Percentiles rank a stretch among this genome's conserved stretches.
Conservation (phyloP, 2,797 vertebrate genomes). For the Bufotes viridis region DNA sequence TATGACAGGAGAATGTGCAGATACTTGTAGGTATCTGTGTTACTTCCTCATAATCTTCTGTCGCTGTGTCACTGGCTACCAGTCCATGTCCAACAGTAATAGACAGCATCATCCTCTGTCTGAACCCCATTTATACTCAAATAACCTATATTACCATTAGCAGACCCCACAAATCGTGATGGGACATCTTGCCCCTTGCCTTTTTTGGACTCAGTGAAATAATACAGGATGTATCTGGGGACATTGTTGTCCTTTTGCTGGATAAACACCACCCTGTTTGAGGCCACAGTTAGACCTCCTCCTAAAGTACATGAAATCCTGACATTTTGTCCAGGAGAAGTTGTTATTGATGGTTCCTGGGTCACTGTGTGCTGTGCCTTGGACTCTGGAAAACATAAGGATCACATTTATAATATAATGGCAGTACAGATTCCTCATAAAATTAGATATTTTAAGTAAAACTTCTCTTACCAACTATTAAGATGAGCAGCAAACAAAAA, state of each 20-base stretch:
- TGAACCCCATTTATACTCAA: constrained; percentile 25
- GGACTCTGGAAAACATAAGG: constrained; percentile 16
- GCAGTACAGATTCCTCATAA: background rate
- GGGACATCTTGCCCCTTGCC: background rate
- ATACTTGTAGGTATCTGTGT: constrained; percentile 29
- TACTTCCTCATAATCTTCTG: constrained; percentile 21
- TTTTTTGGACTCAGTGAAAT: constrained; percentile 7
- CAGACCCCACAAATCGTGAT: constrained; percentile 44
- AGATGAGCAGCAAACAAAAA: background rate
- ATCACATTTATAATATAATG: background rate
- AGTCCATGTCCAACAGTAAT: constrained; percentile 55
- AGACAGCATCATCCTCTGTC: constrained; percentile 21
- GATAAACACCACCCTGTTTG: background rate
- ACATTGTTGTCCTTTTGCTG: constrained; percentile 48
- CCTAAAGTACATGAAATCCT: constrained; percentile 41
- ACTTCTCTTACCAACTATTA: background rate
- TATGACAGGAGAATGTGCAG: background rate
- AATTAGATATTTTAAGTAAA: background rate
- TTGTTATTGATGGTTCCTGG: constrained; percentile 37
- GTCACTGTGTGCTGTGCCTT: constrained; percentile 50
- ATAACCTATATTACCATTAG: constrained; percentile 9
- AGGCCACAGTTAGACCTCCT: background rate
- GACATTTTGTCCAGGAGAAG: constrained; percentile 11
- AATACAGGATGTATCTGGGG: background rate
- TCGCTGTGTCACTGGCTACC: constrained; percentile 45